Conservation (phyloP, 2,113 vertebrate species). For the Fulica atra region DNA sequence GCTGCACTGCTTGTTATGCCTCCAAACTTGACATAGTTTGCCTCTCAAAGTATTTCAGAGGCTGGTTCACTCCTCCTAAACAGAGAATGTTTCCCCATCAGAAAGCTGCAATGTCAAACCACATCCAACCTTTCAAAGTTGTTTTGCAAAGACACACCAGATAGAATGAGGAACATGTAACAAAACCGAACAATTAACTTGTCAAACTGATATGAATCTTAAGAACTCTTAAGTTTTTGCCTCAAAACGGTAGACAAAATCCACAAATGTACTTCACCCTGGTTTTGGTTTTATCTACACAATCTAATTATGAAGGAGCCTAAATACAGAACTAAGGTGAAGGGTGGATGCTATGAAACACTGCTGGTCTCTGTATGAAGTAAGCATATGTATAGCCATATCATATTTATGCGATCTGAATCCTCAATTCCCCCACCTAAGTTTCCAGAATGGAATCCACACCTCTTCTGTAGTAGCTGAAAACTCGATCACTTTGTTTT, state of each 20-base stretch:
- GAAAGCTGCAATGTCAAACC: background rate
- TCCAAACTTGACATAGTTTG: background rate
- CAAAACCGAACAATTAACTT: background rate
- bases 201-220: background rate
- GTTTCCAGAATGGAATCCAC: background rate
- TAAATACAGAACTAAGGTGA: background rate
- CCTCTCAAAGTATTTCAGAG: background rate
- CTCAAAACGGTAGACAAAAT: background rate
- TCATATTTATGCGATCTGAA: background rate
- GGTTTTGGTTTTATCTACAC: background rate
- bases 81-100: background rate
- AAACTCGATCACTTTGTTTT: background rate
- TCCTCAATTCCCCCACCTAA: background rate
- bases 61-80: background rate
- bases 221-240: background rate
- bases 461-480: background rate
- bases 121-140: background rate
- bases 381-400: background rate
- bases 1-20: background rate
- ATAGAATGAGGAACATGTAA: background rate
- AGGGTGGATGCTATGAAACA: background rate
- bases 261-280: background rate
- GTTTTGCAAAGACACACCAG: background rate
- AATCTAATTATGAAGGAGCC: background rate
- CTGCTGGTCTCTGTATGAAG: background rate